Percentiles rank a stretch among this genome's conserved stretches.
Evolutionary conservation across 1,140 invertebrate genomes (phyloP).

Genomic region (Metopolophium dirhodum): DNA sequence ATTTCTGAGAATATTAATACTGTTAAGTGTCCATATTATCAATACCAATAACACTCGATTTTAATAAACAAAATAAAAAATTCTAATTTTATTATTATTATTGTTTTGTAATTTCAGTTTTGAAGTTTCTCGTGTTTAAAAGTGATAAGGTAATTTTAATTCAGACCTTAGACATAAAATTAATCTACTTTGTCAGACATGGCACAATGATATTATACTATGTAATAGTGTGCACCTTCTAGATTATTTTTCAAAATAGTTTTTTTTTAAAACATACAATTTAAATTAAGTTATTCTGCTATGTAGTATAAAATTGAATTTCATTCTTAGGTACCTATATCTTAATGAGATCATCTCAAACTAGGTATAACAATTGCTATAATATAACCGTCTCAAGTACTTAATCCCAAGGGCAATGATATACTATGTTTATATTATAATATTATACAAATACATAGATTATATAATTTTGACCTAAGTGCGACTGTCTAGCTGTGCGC

Average conservation of each 20-base stretch:
- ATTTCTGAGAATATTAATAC: neutral
- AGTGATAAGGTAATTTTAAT: neutral
- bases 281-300: conserved; percentile 2
- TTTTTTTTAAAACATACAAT: neutral
- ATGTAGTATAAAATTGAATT: neutral
- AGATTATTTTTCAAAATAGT: neutral
- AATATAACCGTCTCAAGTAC: neutral
- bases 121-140: neutral
- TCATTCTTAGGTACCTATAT: neutral
- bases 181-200: neutral
- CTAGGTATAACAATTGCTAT: neutral
- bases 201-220: neutral
- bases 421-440: neutral
- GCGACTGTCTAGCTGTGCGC: neutral
- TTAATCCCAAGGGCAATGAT: neutral
- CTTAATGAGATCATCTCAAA: conserved; percentile 5
- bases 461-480: neutral
- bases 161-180: neutral
- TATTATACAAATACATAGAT: neutral
- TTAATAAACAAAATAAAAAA: no score
- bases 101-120: neutral
- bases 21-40: neutral
- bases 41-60: neutral
- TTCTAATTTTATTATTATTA: neutral
- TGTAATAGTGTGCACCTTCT: neutral